phyloP scores from a whole-genome alignment of 2,888 invertebrate genomes.

The Drosophila mimica region DNA sequence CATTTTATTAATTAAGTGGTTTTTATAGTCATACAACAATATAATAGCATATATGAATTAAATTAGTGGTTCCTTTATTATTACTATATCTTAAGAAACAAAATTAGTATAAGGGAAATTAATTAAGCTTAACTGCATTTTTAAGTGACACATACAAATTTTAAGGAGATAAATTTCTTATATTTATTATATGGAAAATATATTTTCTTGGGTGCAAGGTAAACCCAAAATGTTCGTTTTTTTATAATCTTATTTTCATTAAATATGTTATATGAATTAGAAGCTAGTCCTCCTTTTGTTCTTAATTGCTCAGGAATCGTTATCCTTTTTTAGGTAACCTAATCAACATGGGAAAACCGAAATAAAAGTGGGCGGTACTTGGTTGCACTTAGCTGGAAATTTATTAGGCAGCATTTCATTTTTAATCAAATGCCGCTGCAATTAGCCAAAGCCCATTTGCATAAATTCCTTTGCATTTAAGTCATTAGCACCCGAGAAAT shows the following conservation, averaged over 20 bases:
- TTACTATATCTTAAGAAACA: neutral
- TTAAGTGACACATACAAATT: neutral
- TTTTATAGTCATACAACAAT: no score
- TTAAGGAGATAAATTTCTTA: neutral
- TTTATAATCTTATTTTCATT: no score
- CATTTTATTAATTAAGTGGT: no score
- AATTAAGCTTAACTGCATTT: neutral
- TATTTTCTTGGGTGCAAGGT: neutral
- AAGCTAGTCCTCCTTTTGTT: neutral
- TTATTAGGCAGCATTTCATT: conserved; percentile 39
- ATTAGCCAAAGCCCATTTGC: conserved; percentile 60
- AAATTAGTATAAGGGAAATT: neutral
- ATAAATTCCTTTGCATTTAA: conserved; percentile 75
- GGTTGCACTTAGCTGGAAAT: conserved; percentile 27
- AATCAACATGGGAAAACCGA: neutral
- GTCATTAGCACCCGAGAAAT: conserved; percentile 70
- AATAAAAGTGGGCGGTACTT: neutral
- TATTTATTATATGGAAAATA: neutral
- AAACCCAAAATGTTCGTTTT: no score
- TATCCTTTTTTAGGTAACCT: neutral
- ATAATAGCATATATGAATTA: no score
- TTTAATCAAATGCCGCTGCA: conserved; percentile 67
- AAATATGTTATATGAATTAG: neutral
- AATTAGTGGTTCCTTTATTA: neutral
- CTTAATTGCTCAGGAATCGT: neutral